Percentiles rank a stretch among this genome's conserved stretches.
phyloP scores from a whole-genome alignment of 2,113 vertebrate genomes.

The Coryphaenoides rupestris region DNA sequence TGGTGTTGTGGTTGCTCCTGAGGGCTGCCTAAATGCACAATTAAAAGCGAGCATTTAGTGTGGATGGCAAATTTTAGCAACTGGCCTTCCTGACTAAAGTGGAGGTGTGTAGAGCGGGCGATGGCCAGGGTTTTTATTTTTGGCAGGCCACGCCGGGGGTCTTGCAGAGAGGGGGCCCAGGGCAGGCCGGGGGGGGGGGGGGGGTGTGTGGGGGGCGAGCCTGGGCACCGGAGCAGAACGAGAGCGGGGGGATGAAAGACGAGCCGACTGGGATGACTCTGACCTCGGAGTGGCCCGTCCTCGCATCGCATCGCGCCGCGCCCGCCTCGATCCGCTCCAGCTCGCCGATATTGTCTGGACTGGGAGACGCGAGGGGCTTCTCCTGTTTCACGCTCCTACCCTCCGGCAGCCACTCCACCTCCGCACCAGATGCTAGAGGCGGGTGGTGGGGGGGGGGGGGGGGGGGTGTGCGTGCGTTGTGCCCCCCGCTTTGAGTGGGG shows the following conservation, averaged over 20 bases:
- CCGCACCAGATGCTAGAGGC: background rate
- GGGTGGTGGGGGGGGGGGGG: background rate
- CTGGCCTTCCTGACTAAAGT: too few species aligned
- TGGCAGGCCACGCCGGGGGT: background rate
- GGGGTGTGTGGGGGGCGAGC: background rate
- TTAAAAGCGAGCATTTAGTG: too few species aligned
- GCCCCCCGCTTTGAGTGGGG: too few species aligned
- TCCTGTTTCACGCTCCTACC: background rate
- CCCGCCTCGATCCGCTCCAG: background rate
- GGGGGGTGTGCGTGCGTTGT: background rate
- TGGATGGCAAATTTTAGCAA: too few species aligned
- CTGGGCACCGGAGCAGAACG: slow-evolving; percentile 20
- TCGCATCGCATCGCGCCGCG: slow-evolving; percentile 32
- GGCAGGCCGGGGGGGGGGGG: background rate
- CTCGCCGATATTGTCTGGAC: slow-evolving; percentile 30
- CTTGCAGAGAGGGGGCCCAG: background rate
- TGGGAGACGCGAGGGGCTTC: background rate
- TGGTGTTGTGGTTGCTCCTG: too few species aligned
- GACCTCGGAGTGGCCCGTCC: slow-evolving; percentile 48
- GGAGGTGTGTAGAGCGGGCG: too few species aligned
- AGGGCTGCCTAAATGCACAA: too few species aligned
- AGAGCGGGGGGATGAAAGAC: slow-evolving; percentile 45
- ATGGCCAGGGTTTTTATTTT: background rate
- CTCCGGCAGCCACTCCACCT: background rate
- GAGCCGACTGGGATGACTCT: slow-evolving; percentile 53